These are phyloP conservation scores for Quadroppia sp. DNA, from an alignment of 2,888 invertebrate genomes.

Conservation along the genomic window DNA sequence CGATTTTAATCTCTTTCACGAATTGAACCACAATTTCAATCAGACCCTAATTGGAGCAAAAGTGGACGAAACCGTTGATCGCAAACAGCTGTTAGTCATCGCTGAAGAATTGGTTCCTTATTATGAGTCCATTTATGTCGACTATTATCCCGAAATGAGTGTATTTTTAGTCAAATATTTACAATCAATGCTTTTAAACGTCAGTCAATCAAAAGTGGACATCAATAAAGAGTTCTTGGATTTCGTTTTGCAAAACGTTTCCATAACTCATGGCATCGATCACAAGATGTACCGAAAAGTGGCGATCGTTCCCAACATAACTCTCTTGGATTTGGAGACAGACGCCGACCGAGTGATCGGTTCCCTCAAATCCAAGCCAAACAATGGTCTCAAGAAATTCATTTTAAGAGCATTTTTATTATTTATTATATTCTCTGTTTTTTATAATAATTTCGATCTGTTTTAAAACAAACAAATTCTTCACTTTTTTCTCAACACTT, in stretches of 20 bases:
- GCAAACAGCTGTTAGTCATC: background rate
- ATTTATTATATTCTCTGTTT: background rate
- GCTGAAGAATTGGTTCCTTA: constrained; percentile 2
- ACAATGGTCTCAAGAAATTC: background rate
- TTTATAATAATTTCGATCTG: background rate
- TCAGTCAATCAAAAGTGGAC: background rate
- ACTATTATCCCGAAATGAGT: constrained; percentile 24
- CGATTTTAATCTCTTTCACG: background rate
- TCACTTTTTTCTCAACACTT: background rate
- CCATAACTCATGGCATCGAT: constrained; percentile 37
- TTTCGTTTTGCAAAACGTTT: constrained; percentile 9
- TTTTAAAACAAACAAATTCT: background rate
- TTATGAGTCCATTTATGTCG: background rate
- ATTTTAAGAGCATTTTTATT: background rate
- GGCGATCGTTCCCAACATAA: background rate
- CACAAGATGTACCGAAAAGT: constrained; percentile 37
- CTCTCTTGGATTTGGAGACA: constrained; percentile 26
- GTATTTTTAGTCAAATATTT: constrained; percentile 22
- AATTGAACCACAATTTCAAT: background rate
- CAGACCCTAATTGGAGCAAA: background rate
- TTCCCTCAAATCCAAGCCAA: background rate
- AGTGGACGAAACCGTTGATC: background rate
- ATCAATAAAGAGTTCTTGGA: background rate
- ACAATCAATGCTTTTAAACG: constrained; percentile 8
- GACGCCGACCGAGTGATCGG: background rate